Evolutionary conservation across 2,888 invertebrate species (phyloP).

Genomic region (Pseudococcus viburni): DNA sequence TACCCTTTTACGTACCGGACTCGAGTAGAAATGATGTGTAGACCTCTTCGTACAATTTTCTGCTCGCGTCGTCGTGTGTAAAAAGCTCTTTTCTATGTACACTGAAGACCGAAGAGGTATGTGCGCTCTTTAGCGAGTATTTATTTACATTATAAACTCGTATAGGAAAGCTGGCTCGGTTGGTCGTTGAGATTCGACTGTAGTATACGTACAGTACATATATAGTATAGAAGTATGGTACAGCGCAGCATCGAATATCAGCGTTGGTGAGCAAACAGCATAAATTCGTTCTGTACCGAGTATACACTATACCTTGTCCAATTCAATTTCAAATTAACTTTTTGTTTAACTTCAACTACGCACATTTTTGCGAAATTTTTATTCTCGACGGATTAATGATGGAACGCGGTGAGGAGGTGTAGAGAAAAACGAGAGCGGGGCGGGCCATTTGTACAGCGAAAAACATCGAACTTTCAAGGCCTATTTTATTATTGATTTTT

Average conservation of each 20-base stretch:
- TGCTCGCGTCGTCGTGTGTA: background rate
- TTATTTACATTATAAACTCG: background rate
- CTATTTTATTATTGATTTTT: too few species aligned
- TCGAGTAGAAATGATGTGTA: background rate
- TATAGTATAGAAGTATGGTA: background rate
- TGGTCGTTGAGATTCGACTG: background rate
- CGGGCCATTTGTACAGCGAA: too few species aligned
- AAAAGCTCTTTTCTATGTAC: constrained; percentile 10
- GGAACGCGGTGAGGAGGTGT: too few species aligned
- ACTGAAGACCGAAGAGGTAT: background rate
- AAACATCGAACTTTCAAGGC: too few species aligned
- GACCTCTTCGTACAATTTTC: background rate
- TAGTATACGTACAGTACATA: too few species aligned
- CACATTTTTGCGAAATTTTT: background rate
- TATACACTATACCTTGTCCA: background rate
- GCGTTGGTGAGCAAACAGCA: background rate
- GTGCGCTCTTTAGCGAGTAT: background rate
- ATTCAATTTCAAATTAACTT: constrained; percentile 14
- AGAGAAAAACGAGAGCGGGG: too few species aligned
- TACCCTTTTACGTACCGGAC: background rate
- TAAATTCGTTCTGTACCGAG: constrained; percentile 3
- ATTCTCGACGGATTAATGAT: background rate
- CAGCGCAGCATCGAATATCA: background rate
- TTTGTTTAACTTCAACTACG: constrained; percentile 27
- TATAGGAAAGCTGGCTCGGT: background rate